Evolutionary conservation across 2,113 vertebrate genomes (phyloP), one percentile per base, ranked within the genome.

Genomic region (Meriones unguiculatus): DNA sequence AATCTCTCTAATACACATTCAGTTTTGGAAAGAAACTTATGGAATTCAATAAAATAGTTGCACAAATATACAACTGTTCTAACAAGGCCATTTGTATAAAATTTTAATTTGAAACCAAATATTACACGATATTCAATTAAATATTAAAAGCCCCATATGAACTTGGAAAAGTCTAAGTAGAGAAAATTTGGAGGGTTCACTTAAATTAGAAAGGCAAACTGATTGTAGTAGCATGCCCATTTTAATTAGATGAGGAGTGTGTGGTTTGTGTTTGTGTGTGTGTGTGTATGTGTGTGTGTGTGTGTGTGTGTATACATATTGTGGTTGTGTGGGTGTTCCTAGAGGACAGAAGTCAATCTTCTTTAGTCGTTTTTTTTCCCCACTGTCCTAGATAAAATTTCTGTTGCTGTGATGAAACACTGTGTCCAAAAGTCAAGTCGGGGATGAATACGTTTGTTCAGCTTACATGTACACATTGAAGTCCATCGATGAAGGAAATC

Each of bases 51-150:
- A 96, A 95, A 96, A 78, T 73, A 64, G 82, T 86, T 82, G 54
- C 41, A 67, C 11, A 95, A 78, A n/a, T 76, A 89, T 22, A 84
- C 25, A 93, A 95, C 0, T 89, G 22, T 62, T 57, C 57, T 96
- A 96, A 93, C 84, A 54, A 93, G 50, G 30, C 41, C 87, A 69
- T 89, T 91, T 75, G 65, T 80, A 84, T 92, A 93, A 38, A 64
- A 35, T 93, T 96, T 91, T 85, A 30, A 80, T 89, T 94, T 93
- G 87, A 93, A 94, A 35, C 14, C 57, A 97, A 89, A 91, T 84
- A 95, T 38, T 95, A 75, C 30, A 87, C 90, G 69, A 87, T 90
- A 94, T 91, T 87, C 94, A 62, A 90, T 94, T 96, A 94, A 97
- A 93, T 64, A 72, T 64, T 97, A 85, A 97, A 95, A 96, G 76